These are phyloP conservation scores for Drosophila asahinai DNA, from an alignment of 1,140 invertebrate genomes.

Conservation along the genomic window DNA sequence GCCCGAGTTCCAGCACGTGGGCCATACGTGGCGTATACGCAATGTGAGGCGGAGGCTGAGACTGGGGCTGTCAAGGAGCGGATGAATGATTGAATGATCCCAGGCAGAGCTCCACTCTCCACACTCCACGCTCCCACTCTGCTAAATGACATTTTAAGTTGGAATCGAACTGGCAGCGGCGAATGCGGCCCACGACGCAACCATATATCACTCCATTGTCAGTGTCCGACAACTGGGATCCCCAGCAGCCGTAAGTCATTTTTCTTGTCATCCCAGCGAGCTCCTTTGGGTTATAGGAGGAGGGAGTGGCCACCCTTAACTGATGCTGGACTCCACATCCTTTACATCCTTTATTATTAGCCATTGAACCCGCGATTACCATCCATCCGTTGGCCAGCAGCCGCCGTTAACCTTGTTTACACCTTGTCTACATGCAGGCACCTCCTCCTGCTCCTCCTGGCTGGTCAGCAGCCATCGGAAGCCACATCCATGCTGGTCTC, in stretches of 20 bases:
- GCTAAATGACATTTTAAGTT: conserved; percentile 64
- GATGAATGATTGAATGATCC: conserved; percentile 52
- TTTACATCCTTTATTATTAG: conserved; percentile 50
- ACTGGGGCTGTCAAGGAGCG: conserved; percentile 10
- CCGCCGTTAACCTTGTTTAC: conserved; percentile 71
- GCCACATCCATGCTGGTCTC: conserved; percentile 25
- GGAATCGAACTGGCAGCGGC: conserved; percentile 19
- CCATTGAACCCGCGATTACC: conserved; percentile 48
- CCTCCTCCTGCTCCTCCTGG: not conserved
- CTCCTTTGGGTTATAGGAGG: too few relatives aligned
- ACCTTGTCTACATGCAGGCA: conserved; percentile 67
- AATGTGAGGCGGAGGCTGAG: not conserved
- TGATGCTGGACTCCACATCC: not conserved
- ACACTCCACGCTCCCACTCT: conserved; percentile 2
- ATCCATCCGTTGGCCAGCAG: conserved; percentile 6
- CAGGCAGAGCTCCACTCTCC: not conserved
- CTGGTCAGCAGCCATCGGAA: conserved; percentile 3
- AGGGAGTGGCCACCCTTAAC: too few relatives aligned
- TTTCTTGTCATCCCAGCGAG: conserved; percentile 55
- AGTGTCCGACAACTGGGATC: conserved; percentile 20
- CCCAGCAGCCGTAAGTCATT: conserved; percentile 50
- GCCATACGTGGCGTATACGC: conserved; percentile 37
- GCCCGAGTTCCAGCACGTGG: not conserved
- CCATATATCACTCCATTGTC: conserved; percentile 61
- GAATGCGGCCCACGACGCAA: not conserved